These are phyloP conservation scores for Cataglyphis cursor DNA, from an alignment of 2,888 invertebrate species.

Conservation along the genomic window DNA sequence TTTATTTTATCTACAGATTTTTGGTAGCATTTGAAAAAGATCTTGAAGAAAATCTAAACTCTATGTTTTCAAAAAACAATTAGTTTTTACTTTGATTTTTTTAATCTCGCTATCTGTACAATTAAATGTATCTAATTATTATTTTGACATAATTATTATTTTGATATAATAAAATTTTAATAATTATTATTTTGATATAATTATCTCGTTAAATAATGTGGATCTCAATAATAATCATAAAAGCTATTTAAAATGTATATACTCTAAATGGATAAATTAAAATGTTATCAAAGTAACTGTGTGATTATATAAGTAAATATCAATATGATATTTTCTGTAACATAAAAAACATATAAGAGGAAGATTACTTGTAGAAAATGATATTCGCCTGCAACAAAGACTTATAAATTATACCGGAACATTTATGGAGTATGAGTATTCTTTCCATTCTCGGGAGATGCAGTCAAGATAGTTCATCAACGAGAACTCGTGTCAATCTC, in stretches of 20 bases:
- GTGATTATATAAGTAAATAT: not conserved
- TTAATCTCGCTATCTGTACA: not conserved
- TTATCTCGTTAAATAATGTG: not conserved
- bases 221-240: not conserved
- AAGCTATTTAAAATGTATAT: not conserved
- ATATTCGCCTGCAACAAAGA: not conserved
- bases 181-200: not conserved
- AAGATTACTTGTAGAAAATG: not conserved
- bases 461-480: constrained; percentile 67
- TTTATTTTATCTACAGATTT: not conserved
- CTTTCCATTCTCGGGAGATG: constrained; percentile 54
- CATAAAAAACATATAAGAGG: not conserved
- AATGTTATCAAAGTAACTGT: not conserved
- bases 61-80: not conserved
- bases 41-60: not conserved
- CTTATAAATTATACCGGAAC: not conserved
- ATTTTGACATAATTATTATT: not conserved
- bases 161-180: too few species aligned
- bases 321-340: not conserved
- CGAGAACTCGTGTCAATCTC: constrained; percentile 73
- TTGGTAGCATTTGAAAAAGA: not conserved
- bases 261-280: not conserved
- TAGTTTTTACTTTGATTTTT: not conserved
- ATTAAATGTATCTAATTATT: not conserved
- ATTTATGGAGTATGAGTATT: constrained; percentile 46